Conservation (phyloP, 2,888 invertebrate genomes). For the Dryomyza anilis region DNA sequence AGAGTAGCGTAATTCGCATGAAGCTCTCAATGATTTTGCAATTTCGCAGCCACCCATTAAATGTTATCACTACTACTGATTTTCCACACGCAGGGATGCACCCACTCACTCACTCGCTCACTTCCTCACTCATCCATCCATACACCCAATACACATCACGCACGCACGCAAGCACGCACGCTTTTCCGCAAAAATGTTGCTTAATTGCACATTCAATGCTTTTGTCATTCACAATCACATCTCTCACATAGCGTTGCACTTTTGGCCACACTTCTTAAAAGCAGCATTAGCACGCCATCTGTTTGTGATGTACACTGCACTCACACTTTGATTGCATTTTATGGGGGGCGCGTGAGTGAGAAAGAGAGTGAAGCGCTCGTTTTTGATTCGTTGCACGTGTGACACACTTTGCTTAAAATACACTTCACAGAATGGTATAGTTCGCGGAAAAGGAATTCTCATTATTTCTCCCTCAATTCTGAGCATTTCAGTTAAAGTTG, state of each 20-base stretch:
- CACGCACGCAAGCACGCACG: too few species aligned
- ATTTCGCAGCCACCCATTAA: too few species aligned
- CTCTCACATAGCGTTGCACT: neutral
- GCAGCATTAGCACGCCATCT: conserved; percentile 18
- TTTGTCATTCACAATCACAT: too few species aligned
- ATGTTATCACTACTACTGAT: too few species aligned
- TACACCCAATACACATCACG: neutral
- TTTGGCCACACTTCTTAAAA: conserved; percentile 15
- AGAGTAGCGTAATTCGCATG: too few species aligned
- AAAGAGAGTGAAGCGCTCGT: neutral
- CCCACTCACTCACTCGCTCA: neutral
- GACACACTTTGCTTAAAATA: conserved; percentile 4
- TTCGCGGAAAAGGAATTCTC: neutral
- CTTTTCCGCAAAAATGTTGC: neutral
- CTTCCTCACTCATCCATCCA: neutral
- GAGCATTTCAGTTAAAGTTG: too few species aligned
- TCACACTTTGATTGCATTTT: conserved; percentile 4
- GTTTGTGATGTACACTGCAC: conserved; percentile 8
- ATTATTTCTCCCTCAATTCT: neutral
- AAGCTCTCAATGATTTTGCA: too few species aligned
- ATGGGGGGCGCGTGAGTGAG: too few species aligned
- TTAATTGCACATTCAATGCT: neutral
- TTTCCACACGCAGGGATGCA: neutral
- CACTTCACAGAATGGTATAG: too few species aligned
- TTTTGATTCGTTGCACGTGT: conserved; percentile 12